Percentiles rank a stretch among this genome's conserved stretches.
These are phyloP conservation scores for Microcebus griseorufus DNA, from an alignment of 2,113 vertebrate species.

Conservation along the genomic window DNA sequence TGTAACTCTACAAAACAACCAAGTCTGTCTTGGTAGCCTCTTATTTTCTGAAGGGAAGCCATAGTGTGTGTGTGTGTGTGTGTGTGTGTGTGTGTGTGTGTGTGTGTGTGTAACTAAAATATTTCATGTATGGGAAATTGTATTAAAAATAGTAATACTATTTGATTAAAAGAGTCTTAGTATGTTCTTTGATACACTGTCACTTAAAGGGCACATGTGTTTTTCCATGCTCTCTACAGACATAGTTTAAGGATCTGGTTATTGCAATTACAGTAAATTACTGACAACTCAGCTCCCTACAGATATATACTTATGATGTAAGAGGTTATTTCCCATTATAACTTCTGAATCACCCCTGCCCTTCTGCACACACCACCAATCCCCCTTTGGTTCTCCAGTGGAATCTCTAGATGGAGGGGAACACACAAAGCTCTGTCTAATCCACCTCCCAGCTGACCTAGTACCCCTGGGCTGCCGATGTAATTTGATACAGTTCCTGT, in stretches of 20 bases:
- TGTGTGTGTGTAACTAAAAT: background rate
- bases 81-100: background rate
- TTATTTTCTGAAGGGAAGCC: background rate
- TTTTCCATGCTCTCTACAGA: constrained; percentile 39
- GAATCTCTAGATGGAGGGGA: background rate
- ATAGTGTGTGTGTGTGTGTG: background rate
- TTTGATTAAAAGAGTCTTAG: background rate
- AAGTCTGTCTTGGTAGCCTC: background rate
- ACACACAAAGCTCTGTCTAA: constrained; percentile 20
- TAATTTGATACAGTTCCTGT: constrained; percentile 47
- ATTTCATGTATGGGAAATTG: background rate
- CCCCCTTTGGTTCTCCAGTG: background rate
- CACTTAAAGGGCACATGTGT: background rate
- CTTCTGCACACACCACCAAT: background rate
- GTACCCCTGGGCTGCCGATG: background rate
- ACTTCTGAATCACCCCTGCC: background rate
- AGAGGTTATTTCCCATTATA: constrained; percentile 25
- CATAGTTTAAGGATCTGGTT: constrained; percentile 2
- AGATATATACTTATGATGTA: background rate
- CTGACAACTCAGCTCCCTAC: constrained; percentile 29
- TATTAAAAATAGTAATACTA: background rate
- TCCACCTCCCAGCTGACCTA: background rate
- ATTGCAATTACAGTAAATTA: constrained; percentile 26
- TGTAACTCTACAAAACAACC: background rate
- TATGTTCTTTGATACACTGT: background rate